Base-by-base conservation (phyloP, 1,140 invertebrate species). In the Capitella teleta region DNA sequence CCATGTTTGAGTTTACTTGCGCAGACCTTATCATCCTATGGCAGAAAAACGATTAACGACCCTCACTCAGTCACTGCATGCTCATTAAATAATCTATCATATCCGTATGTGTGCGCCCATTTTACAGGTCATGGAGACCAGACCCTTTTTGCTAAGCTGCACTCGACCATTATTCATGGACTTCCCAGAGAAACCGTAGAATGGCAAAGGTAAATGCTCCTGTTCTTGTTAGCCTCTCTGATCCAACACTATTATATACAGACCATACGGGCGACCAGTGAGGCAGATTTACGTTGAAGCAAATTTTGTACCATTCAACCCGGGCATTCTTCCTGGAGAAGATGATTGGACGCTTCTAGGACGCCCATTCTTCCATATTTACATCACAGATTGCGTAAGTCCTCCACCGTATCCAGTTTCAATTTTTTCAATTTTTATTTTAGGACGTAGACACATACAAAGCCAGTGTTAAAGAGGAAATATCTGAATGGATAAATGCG, bases 401-500 rank as follows among this genome's bases (percentile, higher is more conserved):
- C 16, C 32, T 34, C 16, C 10, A 34, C 10, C 10, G 32, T 34
- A 10, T 34, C 10, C 32, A 34, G 16, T 12, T 34, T 1, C 32
- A 16, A 16, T 45, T 45, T 18, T 45, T 45, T 28, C 1, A 49
- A 46, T n/a, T 1, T 21, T 14, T 18, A 51, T 49, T 47, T 28
- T 44, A 94, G 88, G 91, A 95, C 78, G 73, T 92, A 53, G 91
- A 96, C 68, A 76, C 80, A 28, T 95, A 95, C 64, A 93, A 93
- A 75, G 77, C 79, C 43, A 81, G 75, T 44, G 77, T 88, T 6
- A 82, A 81, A 73, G 90, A 95, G 67, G 86, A 89, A 57, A 86
- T 96, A 56, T 83, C 87, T 67, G 72, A 75, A 57, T 96, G 92
- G 91, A 72, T 91, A 16, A 84, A 83, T 60, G 78, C 80, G 58